These are phyloP conservation scores for Oryzias dopingdopingensis DNA, from an alignment of 2,797 vertebrate species.

Conservation along the genomic window DNA sequence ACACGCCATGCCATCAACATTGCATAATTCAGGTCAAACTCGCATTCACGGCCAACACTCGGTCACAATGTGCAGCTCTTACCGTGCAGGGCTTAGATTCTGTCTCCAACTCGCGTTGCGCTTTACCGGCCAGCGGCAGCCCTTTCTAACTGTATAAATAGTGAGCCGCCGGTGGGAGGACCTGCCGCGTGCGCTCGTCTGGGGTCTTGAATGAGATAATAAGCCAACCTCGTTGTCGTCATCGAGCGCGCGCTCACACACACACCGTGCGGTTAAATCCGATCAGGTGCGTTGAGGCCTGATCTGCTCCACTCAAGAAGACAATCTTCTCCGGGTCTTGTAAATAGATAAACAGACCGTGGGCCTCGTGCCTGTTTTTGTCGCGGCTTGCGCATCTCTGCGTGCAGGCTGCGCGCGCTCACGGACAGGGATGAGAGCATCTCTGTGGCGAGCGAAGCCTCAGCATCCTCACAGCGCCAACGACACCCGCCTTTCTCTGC, in stretches of 20 bases:
- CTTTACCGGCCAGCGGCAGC: conserved; percentile 51
- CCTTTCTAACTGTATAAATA: conserved; percentile 72
- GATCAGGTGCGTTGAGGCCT: conserved; percentile 40
- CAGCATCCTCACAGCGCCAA: conserved; percentile 42
- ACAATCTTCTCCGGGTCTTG: conserved; percentile 14
- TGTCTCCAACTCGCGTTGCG: conserved; percentile 50
- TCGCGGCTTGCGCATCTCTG: conserved; percentile 61
- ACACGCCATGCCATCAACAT: conserved; percentile 47
- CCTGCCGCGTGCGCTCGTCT: conserved; percentile 39
- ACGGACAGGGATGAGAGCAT: conserved; percentile 48
- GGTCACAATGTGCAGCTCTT: conserved; percentile 52
- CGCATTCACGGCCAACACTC: conserved; percentile 33
- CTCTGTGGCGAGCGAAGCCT: conserved; percentile 1
- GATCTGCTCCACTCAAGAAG: conserved; percentile 14
- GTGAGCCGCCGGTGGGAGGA: conserved; percentile 75
- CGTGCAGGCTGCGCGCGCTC: conserved; percentile 51
- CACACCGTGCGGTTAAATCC: conserved; percentile 41
- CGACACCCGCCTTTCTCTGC: not conserved
- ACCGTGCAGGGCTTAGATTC: conserved; percentile 62
- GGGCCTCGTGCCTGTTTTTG: conserved; percentile 42
- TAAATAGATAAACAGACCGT: conserved; percentile 16
- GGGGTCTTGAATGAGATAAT: conserved; percentile 56
- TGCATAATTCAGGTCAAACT: conserved; percentile 70
- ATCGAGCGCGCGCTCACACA: conserved; percentile 20
- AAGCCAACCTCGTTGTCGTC: conserved; percentile 42